phyloP scores from a whole-genome alignment of 1,140 invertebrate genomes.

The Cyphomyrmex costatus region DNA sequence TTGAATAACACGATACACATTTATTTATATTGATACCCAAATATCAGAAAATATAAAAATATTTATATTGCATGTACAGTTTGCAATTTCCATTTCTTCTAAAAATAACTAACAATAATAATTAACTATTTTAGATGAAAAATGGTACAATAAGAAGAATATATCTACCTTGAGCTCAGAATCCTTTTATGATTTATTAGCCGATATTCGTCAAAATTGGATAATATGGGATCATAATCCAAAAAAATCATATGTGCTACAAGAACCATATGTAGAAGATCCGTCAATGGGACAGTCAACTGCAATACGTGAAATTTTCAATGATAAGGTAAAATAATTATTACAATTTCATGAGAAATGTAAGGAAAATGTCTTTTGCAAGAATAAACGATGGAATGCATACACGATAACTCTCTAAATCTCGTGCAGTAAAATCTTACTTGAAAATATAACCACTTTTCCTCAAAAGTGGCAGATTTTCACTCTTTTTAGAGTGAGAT shows the following conservation, averaged over 20 bases:
- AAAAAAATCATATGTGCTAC: constrained; percentile 74
- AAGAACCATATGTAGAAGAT: constrained; percentile 77
- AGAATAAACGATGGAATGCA: background rate
- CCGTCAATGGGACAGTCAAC: constrained; percentile 85
- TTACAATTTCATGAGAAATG: background rate
- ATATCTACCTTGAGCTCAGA: constrained; percentile 43
- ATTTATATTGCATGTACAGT: background rate
- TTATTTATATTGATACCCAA: background rate
- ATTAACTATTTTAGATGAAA: constrained; percentile 26
- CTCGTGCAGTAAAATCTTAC: no score
- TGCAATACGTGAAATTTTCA: constrained; percentile 79
- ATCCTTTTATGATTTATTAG: constrained; percentile 36
- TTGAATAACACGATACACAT: background rate
- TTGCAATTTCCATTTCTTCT: background rate
- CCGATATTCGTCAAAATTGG: constrained; percentile 71
- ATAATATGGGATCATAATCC: constrained; percentile 71
- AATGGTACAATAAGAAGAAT: constrained; percentile 74
- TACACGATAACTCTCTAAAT: no score
- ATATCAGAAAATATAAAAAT: background rate
- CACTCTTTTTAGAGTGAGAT: no score
- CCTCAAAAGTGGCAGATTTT: no score
- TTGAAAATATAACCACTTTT: no score
- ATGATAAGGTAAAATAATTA: constrained; percentile 77
- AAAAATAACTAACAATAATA: background rate
- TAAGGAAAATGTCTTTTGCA: constrained; percentile 5